These are phyloP conservation scores for Heliocidaris tuberculata DNA, from an alignment of 35 echinoderm and acorn worm species.

Conservation along the genomic window DNA sequence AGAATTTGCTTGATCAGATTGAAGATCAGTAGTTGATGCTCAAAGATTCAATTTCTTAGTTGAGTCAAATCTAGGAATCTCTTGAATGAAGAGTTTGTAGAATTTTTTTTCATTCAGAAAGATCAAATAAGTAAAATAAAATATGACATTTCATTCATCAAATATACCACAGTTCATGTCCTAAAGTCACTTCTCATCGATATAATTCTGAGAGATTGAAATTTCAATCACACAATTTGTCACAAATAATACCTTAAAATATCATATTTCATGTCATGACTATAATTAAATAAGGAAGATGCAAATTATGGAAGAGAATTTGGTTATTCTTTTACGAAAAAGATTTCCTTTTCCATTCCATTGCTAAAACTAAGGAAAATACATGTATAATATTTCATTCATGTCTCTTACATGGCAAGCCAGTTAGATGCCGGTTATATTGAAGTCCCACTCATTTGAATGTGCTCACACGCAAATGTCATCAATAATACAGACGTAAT, in stretches of 20 bases:
- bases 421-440: not conserved
- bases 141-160: not conserved
- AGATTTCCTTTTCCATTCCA: not conserved
- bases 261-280: not conserved
- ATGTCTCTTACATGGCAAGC: not conserved
- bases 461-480: not conserved
- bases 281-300: not conserved
- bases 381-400: not conserved
- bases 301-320: not conserved
- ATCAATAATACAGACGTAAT: not conserved
- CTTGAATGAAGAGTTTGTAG: too few species aligned
- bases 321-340: not conserved
- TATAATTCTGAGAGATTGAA: not conserved
- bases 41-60: too few species aligned
- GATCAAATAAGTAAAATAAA: not conserved
- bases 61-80: too few species aligned
- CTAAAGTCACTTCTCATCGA: not conserved
- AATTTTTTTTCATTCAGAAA: not conserved
- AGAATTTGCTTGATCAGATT: too few species aligned
- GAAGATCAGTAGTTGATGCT: too few species aligned
- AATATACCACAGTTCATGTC: not conserved
- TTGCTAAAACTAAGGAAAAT: too few species aligned
- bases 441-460: not conserved
- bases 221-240: not conserved
- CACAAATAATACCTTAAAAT: not conserved